These are phyloP conservation scores for Chirona hameri DNA, from an alignment of 2,888 invertebrate species.

Conservation along the genomic window DNA sequence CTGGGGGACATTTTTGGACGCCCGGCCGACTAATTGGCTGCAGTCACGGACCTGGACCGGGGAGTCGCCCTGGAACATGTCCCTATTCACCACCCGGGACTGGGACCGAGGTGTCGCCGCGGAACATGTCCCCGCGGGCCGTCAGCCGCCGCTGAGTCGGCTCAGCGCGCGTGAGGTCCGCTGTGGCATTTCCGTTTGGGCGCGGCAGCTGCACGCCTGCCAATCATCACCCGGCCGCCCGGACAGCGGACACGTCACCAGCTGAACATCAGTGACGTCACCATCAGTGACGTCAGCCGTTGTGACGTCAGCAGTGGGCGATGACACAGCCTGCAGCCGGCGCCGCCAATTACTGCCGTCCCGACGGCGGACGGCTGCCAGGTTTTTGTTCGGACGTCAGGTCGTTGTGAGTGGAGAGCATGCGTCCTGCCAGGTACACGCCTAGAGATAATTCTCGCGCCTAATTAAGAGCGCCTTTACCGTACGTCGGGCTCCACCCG, in stretches of 20 bases:
- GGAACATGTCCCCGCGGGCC: not conserved
- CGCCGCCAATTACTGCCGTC: not conserved
- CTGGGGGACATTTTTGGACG: not conserved
- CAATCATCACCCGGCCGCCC: not conserved
- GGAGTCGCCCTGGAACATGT: not conserved
- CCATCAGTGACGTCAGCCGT: not conserved
- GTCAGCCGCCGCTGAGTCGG: not conserved
- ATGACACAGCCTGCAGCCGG: not conserved
- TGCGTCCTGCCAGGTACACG: not conserved
- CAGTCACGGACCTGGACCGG: not conserved
- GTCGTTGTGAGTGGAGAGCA: not conserved
- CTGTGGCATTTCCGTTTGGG: not conserved
- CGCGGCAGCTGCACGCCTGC: not conserved
- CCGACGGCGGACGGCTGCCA: not conserved
- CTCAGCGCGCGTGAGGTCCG: not conserved
- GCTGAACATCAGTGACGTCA: too few relatives aligned
- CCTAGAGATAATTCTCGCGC: not conserved
- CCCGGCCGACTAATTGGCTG: not conserved
- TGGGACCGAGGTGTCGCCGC: too few relatives aligned
- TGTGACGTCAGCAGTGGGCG: not conserved
- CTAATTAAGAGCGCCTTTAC: slow-evolving; percentile 23
- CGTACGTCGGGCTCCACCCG: not conserved
- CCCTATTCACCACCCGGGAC: too few relatives aligned
- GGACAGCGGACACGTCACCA: not conserved
- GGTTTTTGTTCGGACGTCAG: not conserved